phyloP scores from a whole-genome alignment of 2,888 invertebrate genomes.

The Melinopterus prodromus region DNA sequence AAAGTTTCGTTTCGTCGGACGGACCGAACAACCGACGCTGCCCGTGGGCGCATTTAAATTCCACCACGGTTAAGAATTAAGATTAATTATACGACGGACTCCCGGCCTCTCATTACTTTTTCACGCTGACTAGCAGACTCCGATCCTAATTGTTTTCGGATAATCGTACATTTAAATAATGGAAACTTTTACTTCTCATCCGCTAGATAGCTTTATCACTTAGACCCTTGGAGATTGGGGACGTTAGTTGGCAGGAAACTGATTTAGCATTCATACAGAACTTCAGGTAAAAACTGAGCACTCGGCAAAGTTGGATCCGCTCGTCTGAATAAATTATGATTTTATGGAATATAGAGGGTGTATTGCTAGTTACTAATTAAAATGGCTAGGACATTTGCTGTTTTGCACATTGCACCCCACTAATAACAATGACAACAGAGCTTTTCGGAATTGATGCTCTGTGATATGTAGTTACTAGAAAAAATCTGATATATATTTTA shows the following conservation, averaged over 20 bases:
- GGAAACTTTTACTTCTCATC: neutral
- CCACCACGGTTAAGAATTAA: slow-evolving; percentile 27
- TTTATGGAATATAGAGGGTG: neutral
- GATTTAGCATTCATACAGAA: neutral
- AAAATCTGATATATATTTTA: too few species aligned
- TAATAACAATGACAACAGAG: too few species aligned
- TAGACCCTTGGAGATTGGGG: neutral
- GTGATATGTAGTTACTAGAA: too few species aligned
- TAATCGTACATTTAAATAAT: neutral
- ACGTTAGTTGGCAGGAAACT: neutral
- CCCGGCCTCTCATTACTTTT: neutral
- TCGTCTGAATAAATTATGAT: neutral
- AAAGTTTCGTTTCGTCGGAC: slow-evolving; percentile 21
- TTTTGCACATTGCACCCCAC: too few species aligned
- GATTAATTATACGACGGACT: slow-evolving; percentile 24
- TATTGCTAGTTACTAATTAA: too few species aligned
- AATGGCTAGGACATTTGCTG: too few species aligned
- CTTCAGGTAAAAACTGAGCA: neutral
- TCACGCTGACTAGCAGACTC: neutral
- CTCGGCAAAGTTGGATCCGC: neutral
- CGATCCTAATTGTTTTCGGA: slow-evolving; percentile 4
- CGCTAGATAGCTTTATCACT: neutral
- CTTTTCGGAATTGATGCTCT: too few species aligned
- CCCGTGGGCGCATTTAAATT: slow-evolving; percentile 30
- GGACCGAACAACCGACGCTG: slow-evolving; percentile 11